Evolutionary conservation across 1,140 invertebrate species (phyloP).

Genomic region (Lamellibrachia luymesi): DNA sequence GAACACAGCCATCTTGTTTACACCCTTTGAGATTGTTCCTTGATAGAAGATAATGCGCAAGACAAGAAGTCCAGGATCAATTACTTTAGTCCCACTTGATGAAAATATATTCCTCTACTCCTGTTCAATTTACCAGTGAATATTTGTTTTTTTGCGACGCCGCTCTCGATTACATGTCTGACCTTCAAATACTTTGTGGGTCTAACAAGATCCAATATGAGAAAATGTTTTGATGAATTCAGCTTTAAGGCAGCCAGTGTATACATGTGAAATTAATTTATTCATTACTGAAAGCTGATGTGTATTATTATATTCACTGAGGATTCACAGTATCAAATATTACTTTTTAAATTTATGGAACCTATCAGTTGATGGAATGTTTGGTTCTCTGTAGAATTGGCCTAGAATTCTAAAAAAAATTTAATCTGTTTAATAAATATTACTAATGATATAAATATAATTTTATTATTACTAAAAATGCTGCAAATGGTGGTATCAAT

Average conservation of each 20-base stretch:
- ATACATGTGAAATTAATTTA: too few species aligned
- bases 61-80: neutral
- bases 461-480: too few species aligned
- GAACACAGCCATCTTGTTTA: neutral
- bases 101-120: neutral
- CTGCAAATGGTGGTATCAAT: neutral
- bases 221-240: too few species aligned
- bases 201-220: neutral
- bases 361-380: too few species aligned
- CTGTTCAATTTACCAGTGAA: neutral
- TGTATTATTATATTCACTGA: too few species aligned
- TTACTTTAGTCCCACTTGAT: neutral
- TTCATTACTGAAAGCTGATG: too few species aligned
- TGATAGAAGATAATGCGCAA: neutral
- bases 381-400: too few species aligned
- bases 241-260: neutral
- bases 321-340: too few species aligned
- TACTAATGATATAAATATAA: too few species aligned
- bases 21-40: neutral
- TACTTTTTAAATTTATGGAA: too few species aligned
- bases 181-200: neutral
- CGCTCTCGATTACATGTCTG: neutral
- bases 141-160: neutral
- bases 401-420: too few species aligned
- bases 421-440: too few species aligned